Conservation (phyloP, 2,113 vertebrate genomes). For the Puntigrus tetrazona region DNA sequence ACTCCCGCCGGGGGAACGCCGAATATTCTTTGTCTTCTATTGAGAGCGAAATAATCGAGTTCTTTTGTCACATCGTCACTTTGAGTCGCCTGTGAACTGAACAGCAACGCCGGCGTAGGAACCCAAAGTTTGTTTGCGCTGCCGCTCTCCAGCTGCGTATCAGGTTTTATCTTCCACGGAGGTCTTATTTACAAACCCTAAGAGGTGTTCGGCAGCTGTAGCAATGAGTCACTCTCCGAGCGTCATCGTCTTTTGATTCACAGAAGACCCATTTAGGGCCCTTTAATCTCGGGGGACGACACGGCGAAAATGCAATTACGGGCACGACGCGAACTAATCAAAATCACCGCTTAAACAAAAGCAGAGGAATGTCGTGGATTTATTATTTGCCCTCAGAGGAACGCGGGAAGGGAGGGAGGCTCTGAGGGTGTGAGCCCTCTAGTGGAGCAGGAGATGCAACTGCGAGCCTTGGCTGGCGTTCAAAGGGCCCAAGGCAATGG, state of each 20-base stretch:
- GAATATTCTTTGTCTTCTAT: constrained; percentile 39
- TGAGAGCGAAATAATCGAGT: constrained; percentile 34
- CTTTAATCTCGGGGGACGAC: constrained; percentile 34
- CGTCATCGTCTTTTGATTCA: constrained; percentile 32
- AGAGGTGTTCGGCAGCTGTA: constrained; percentile 53
- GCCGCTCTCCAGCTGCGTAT: constrained; percentile 29
- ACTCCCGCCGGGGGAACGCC: constrained; percentile 48
- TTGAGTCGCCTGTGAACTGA: background rate
- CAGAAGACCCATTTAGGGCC: constrained; percentile 37
- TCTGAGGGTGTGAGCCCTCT: constrained; percentile 53
- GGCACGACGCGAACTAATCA: constrained; percentile 33
- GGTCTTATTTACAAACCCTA: constrained; percentile 55
- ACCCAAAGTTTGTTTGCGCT: background rate
- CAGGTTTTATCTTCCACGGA: constrained; percentile 47
- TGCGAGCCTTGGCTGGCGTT: constrained; percentile 10
- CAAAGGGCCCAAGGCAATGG: background rate
- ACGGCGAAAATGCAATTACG: constrained; percentile 12
- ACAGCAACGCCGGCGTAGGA: constrained; percentile 10
- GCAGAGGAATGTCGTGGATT: background rate
- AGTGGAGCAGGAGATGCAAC: constrained; percentile 41
- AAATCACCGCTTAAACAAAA: constrained; percentile 14
- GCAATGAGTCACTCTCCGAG: constrained; percentile 47
- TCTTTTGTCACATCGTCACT: constrained; percentile 11
- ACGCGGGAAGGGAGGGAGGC: constrained; percentile 19
- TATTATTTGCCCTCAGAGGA: constrained; percentile 1